Evolutionary conservation across 1,140 invertebrate genomes (phyloP), one percentile per base, ranked within the genome.

Genomic region (Bradynema listronoti): DNA sequence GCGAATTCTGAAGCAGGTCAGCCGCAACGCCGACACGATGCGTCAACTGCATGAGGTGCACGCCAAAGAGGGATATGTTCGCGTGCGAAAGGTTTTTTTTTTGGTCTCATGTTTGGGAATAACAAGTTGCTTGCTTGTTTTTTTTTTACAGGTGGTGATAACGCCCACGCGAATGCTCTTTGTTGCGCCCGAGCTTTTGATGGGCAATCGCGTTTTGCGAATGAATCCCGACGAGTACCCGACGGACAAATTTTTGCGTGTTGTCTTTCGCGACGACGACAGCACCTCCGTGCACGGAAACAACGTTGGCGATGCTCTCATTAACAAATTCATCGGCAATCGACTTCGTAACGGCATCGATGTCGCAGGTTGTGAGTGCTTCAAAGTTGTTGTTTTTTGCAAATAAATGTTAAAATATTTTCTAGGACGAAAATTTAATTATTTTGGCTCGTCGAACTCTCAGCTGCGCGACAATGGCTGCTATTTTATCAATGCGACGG

Each of bases 401-500:
- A n/a, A n/a, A n/a, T n/a, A n/a, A n/a, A n/a, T n/a, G n/a, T n/a
- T n/a, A n/a, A n/a, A n/a, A n/a, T n/a, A n/a, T 32, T 11, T 58
- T 69, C 33, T 4, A 68, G 66, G 49, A n/a, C 53, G 57, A 11
- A 25, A 24, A n/a, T 70, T 68, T 30, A 70, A 69, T 42, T 73
- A 72, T 30, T 58, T 70, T 39, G 68, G 65, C 24, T 73, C 60
- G 7, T 70, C 68, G 1, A 70, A 70, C 55, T 70, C 66, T 9
- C 70, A 73, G 47, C 53, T 70, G 52, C 66, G 68, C 16, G 68
- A 70, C 30, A 61, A 70, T 43, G 68, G 68, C 9, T 70, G 70
- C 29, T 70, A 70, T 49, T 69, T 70, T 25, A 71, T 67, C 34
- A 46, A 67, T 19, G 68, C 50, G 2, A 47, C 60, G 2, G 55